Evolutionary conservation across 1,140 invertebrate species (phyloP), one percentile per base, ranked within the genome.

Genomic region (Neodiprion virginianus): DNA sequence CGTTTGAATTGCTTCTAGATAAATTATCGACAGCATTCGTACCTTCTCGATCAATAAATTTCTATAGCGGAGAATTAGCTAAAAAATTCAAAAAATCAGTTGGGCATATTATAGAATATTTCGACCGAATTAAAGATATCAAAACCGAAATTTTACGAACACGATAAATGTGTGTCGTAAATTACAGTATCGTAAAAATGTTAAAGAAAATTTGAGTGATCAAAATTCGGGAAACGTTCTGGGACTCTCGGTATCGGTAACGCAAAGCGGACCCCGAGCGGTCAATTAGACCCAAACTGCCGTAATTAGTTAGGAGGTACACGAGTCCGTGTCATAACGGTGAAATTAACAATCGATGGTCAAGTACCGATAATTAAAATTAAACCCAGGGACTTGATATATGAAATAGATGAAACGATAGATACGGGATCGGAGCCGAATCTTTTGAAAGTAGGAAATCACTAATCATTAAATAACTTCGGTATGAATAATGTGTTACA

Each of bases 361-460:
- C 28, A 28, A 61, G 53, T 61, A 11, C 53, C 53, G 1, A 12
- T 3, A n/a, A n/a, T 61, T 3, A 61, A n/a, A n/a, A 61, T 61
- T 3, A 12, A 12, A n/a, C 4, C 40, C 1, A 61, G 66, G n/a
- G 9, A 67, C 47, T 7, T 14, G 0, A 67, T 7, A 10, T 11
- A 67, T 11, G 65, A 12, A 8, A 48, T 61, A 12, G 67, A 48
- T 12, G 53, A 68, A 40, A 17, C 69, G 28, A 68, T 73, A 4
- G 72, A 67, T 47, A 73, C 72, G 4, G 72, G 72, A 50, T 14
- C 72, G 5, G 66, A 73, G 49, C 17, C 69, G 2, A 73, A 73
- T 28, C 67, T 73, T 5, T 68, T 73, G 1, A 73, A 68, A 49
- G 1, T 17, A 21, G 28, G 50, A 14, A 23, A 7, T 14, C n/a